Percentiles rank a stretch among this genome's conserved stretches.
Conservation (phyloP, 1,140 invertebrate species). For the Stegodyphus mimosarum region DNA sequence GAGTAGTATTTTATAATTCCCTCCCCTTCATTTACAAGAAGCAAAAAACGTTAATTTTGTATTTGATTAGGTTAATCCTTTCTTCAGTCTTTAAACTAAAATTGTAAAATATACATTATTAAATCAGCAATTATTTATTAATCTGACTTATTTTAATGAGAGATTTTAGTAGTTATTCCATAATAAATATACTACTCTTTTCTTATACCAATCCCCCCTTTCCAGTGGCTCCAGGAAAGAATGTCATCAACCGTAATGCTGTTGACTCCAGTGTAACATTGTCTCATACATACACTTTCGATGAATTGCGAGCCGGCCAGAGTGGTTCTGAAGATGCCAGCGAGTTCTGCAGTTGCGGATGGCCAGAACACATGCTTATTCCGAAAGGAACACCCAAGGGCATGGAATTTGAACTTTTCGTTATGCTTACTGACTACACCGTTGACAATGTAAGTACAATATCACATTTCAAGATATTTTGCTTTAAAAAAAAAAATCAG, state of each 20-base stretch:
- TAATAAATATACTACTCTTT: too few relatives aligned
- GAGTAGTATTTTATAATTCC: too few relatives aligned
- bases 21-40: too few relatives aligned
- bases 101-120: too few relatives aligned
- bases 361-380: slow-evolving; percentile 86
- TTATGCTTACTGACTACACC: slow-evolving; percentile 82
- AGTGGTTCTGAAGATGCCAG: slow-evolving; percentile 51
- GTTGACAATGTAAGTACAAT: slow-evolving; percentile 71
- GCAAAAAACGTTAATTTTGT: too few relatives aligned
- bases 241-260: slow-evolving; percentile 74
- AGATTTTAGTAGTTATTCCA: too few relatives aligned
- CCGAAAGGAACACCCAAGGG: slow-evolving; percentile 79
- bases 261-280: slow-evolving; percentile 78
- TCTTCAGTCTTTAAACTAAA: too few relatives aligned
- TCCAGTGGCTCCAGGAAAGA: slow-evolving; percentile 74
- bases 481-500: too few relatives aligned
- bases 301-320: slow-evolving; percentile 68
- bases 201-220: too few relatives aligned
- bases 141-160: too few relatives aligned
- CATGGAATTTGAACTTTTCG: slow-evolving; percentile 78
- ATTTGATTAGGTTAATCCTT: too few relatives aligned
- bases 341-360: slow-evolving; percentile 81
- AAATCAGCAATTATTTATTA: too few relatives aligned
- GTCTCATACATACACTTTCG: slow-evolving; percentile 75
- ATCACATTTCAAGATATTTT: background rate